These are phyloP conservation scores for Bradypodion ventrale DNA, from an alignment of 2,797 vertebrate species.

Conservation along the genomic window DNA sequence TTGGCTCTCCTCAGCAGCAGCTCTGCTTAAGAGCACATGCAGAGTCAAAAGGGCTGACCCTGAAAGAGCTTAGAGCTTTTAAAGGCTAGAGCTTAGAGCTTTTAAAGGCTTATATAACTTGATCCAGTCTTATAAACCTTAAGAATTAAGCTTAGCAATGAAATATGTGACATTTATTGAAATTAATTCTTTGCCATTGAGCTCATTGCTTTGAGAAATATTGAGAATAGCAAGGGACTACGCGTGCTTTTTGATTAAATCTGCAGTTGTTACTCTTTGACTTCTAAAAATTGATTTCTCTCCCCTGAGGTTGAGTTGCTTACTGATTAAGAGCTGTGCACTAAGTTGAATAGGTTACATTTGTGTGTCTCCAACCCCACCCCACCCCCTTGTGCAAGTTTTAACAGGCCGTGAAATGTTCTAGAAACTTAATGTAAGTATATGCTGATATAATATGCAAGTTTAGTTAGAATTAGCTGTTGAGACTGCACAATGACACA, in stretches of 20 bases:
- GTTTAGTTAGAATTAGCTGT: slow-evolving; percentile 46
- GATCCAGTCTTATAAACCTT: slow-evolving; percentile 71
- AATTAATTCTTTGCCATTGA: slow-evolving; percentile 75
- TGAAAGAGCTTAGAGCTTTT: too few relatives aligned
- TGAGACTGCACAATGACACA: slow-evolving; percentile 72
- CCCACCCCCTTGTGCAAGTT: slow-evolving; percentile 59
- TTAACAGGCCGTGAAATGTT: slow-evolving; percentile 49
- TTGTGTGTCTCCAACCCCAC: slow-evolving; percentile 37
- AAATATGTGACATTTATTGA: slow-evolving; percentile 79
- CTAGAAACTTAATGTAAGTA: slow-evolving; percentile 49
- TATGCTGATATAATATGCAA: slow-evolving; percentile 51
- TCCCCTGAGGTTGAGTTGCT: slow-evolving; percentile 59
- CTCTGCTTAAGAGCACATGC: too few relatives aligned
- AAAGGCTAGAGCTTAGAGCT: too few relatives aligned
- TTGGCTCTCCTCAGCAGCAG: too few relatives aligned
- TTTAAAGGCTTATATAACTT: too few relatives aligned
- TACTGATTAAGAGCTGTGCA: slow-evolving; percentile 70
- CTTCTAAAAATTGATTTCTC: slow-evolving; percentile 76
- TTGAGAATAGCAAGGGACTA: slow-evolving; percentile 76
- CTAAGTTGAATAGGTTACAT: slow-evolving; percentile 55
- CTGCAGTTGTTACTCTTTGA: slow-evolving; percentile 74
- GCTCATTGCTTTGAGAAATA: slow-evolving; percentile 73
- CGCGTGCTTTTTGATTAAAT: slow-evolving; percentile 78
- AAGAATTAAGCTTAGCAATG: slow-evolving; percentile 67
- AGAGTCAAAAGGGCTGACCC: too few relatives aligned